Conservation (phyloP, 2,888 invertebrate genomes). For the Drosophila austrosaltans region DNA sequence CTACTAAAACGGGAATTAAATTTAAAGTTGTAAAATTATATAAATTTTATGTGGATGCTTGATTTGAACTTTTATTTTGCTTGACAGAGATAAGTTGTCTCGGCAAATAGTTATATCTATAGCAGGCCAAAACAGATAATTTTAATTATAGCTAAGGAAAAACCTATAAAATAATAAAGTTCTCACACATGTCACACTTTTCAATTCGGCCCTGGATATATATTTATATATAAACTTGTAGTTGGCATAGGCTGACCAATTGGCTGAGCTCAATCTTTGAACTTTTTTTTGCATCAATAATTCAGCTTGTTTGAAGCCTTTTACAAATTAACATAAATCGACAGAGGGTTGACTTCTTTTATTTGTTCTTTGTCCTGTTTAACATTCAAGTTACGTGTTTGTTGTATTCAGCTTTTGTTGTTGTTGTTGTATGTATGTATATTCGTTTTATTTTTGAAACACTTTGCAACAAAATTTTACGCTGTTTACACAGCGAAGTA, state of each 20-base stretch:
- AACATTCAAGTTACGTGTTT: conserved; percentile 1
- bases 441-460: conserved; percentile 39
- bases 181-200: neutral
- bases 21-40: neutral
- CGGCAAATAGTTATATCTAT: too few species aligned
- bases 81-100: too few species aligned
- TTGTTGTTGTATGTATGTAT: too few species aligned
- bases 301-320: conserved; percentile 24
- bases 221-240: neutral
- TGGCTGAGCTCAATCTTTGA: conserved; percentile 36
- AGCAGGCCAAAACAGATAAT: too few species aligned
- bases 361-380: neutral
- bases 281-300: conserved; percentile 23
- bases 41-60: neutral
- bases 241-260: conserved; percentile 50
- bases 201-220: neutral
- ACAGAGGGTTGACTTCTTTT: conserved; percentile 34
- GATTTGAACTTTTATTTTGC: too few species aligned
- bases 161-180: neutral
- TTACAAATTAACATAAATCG: conserved; percentile 68
- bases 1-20: neutral
- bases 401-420: neutral
- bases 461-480: conserved; percentile 64
- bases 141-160: too few species aligned
- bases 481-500: conserved; percentile 76